Evolutionary conservation across 2,113 vertebrate species (phyloP).

Genomic region (Bos indicus): DNA sequence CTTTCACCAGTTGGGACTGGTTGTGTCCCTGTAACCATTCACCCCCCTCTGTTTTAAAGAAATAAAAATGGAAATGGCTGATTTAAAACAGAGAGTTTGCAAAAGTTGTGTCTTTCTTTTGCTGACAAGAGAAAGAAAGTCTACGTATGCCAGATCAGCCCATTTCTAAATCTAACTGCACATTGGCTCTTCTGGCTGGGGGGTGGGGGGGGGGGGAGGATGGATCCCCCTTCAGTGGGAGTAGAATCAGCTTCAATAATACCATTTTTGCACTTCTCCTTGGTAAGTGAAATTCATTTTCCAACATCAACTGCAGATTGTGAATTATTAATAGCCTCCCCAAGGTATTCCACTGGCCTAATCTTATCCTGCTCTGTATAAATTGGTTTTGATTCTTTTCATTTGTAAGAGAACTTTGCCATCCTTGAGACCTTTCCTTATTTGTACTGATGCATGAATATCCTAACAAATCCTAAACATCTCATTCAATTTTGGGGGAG

Average conservation of each 20-base stretch:
- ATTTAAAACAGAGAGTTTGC: constrained; percentile 27
- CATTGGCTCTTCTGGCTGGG: background rate
- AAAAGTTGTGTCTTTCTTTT: constrained; percentile 43
- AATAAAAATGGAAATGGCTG: constrained; percentile 55
- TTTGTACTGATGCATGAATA: background rate
- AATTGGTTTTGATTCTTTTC: constrained; percentile 53
- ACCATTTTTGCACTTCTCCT: constrained; percentile 15
- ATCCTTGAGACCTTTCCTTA: background rate
- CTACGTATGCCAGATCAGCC: background rate
- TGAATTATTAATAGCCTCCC: constrained; percentile 49
- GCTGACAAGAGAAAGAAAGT: constrained; percentile 27
- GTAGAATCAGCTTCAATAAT: background rate
- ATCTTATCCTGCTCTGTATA: constrained; percentile 7
- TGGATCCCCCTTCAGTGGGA: background rate
- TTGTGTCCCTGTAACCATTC: constrained; percentile 21
- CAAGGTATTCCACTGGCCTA: background rate
- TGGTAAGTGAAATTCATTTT: constrained; percentile 53
- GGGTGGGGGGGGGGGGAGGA: background rate
- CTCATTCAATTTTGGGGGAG: background rate
- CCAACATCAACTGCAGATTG: constrained; percentile 15
- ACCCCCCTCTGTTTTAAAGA: background rate
- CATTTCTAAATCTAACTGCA: background rate
- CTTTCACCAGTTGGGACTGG: constrained; percentile 39
- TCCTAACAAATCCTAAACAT: background rate
- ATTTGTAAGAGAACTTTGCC: background rate